Evolutionary conservation across 2,888 invertebrate genomes (phyloP), one percentile per base, ranked within the genome.

Genomic region (Hymenopus coronatus): DNA sequence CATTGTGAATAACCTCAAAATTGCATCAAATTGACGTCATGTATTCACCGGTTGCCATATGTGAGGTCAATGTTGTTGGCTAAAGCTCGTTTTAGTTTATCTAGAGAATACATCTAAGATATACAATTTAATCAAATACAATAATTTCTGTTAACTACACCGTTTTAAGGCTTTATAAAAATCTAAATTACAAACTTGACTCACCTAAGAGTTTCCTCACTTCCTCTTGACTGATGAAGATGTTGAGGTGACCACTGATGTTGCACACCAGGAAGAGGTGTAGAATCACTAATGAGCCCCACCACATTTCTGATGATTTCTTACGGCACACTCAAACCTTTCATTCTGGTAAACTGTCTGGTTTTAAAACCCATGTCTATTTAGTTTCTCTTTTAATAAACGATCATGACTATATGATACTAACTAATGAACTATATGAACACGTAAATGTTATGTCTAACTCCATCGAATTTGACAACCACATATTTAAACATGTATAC

Each of bases 161-260:
- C 12, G 9, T 33, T 1, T 12, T 40, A 12, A 12, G 6, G 40
- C 1, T 40, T 40, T 40, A 40, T 9, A 40, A 40, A 9, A 40
- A 40, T 1, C 2, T 4, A 30, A 30, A 30, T 30, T 30, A 2
- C 14, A 28, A 28, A 3, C 7, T 83, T 28, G 84, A 88, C 88
- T 96, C 94, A 97, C 97, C 97, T 93, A 97, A 94, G 92, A 97
- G 94, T 94, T 96, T 96, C 95, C 96, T 96, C 92, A 97, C 96
- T 94, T 97, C 97, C 91, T 95, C 95, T 93, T 96, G 96, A 93
- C 96, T 96, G 94, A 97, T 96, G 94, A 96, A 97, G 92, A 97
- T 95, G 94, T 97, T 96, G 92, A 97, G 95, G 94, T 97, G 96
- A 93, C 96, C 95, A 93, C 54, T 70, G 54, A 20, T 70, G 54